Base-by-base conservation (phyloP, 2,888 invertebrate species). In the Drosophila falleni region DNA sequence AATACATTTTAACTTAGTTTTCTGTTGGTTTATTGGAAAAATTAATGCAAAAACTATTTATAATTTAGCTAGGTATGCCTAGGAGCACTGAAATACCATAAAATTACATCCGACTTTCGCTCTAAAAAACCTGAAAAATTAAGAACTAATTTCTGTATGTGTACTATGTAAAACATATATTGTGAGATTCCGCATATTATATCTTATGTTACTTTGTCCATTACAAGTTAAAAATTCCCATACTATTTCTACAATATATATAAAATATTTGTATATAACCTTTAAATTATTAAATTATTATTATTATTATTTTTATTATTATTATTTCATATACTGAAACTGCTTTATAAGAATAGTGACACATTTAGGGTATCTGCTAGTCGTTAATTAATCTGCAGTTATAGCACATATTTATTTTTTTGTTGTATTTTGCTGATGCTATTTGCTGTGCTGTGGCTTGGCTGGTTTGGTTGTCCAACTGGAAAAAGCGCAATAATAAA, bases 401-500 rank as follows among this genome's bases (percentile, higher is more conserved):
- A n/a, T 0, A 19, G 35, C 1, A 15, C 10, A 35, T 44, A 23
- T 51, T 26, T 6, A 42, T 1, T 29, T 37, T 49, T 65, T 29
- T 50, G 15, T 35, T 56, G 39, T 41, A 56, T 70, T 35, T 63
- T 70, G 65, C 63, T 73, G 69, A 39, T 63, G 73, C 49, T 39
- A 39, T 13, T 41, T 23, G 41, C 16, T 46, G 68, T 77, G 71
- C 74, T 68, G 78, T 46, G 64, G 76, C 60, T 46, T 70, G 54
- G 71, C 11, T 54, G 59, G 70, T 47, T 59, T 35, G 29, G 55
- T 54, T 76, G 76, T 76, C 73, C 76, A 55, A 76, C 59, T 76
- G 76, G 74, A 74, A 74, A 78, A 85, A 77, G 79, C 85, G 82
- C 85, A 83, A 83, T 83, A 85, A 84, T 84, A 84, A 84, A 84